Evolutionary conservation across 1,140 invertebrate species (phyloP), one percentile per base, ranked within the genome.

Genomic region (Diploscapter pachys): DNA sequence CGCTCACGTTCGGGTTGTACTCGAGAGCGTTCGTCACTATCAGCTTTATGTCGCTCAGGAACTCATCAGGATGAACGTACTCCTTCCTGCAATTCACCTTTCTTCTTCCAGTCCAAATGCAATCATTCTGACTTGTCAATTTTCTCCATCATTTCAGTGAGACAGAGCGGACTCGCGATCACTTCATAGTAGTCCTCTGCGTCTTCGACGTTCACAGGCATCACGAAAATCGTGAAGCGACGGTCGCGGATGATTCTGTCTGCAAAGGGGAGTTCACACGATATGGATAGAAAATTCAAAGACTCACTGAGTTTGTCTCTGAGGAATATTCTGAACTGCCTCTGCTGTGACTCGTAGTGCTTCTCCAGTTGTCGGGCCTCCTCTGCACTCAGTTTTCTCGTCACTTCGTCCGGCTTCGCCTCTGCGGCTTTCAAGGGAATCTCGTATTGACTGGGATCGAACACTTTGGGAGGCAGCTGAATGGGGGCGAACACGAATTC

Each of bases 71-170:
- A 83, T 91, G 92, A 77, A 91, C 89, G 85, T 96, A 96, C 78
- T 72, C 75, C 55, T 71, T 53, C 11, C 61, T 67, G n/a, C 48
- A 71, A 53, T 9, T 56, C 31, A 31, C 31, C 31, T 1, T 31
- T 31, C 31, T 31, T 31, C 31, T 31, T 31, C 31, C 31, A 31
- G 31, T 0, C 31, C 31, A 1, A 31, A 31, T 31, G 31, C 31
- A 1, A 69, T 9, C 9, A 48, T 9, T 90, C 89, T 84, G 93
- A 92, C 85, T 91, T 89, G 86, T 96, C 93, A 66, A 96, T 92
- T 87, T 95, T 95, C 0, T 90, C 91, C 93, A 95, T 94, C 92
- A 96, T 95, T 2, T 92, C 92, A 85, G 93, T 92, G 68, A 96
- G 87, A 84, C 95, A 93, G 93, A 96, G 95, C 0, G 93, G 93